phyloP scores from a whole-genome alignment of 2,113 vertebrate genomes.

The Pomatorhinus ruficollis region DNA sequence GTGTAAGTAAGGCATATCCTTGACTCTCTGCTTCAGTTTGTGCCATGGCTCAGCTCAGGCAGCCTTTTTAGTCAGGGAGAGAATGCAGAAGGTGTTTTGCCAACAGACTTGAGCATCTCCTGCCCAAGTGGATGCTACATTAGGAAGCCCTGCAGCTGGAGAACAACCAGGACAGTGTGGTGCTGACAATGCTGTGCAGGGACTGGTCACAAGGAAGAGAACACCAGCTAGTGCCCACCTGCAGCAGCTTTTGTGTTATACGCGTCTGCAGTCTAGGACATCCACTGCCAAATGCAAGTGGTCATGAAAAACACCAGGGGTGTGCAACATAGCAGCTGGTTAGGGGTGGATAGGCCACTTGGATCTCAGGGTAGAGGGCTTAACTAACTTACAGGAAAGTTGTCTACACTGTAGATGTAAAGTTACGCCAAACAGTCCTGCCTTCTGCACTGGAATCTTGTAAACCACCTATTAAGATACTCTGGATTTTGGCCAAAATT shows the following conservation, averaged over 20 bases:
- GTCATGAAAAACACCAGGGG: background rate
- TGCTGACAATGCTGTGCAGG: fast-evolving
- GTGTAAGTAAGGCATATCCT: background rate
- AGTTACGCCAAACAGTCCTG: background rate
- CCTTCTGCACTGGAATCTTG: background rate
- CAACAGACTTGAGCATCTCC: background rate
- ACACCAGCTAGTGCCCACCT: background rate
- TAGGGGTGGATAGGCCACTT: background rate
- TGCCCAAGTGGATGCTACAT: background rate
- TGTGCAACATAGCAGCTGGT: background rate
- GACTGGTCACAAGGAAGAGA: background rate
- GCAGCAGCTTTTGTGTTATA: background rate
- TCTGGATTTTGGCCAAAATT: background rate
- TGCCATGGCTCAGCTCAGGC: background rate
- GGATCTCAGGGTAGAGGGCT: background rate
- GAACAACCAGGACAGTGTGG: background rate
- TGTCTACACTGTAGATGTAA: background rate
- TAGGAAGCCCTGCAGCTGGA: background rate
- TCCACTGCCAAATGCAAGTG: fast-evolving
- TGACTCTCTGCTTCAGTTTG: background rate
- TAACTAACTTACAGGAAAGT: background rate
- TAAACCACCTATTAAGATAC: background rate
- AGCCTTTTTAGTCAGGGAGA: background rate
- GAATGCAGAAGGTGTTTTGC: background rate
- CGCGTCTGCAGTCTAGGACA: background rate